Percentiles rank a stretch among this genome's conserved stretches.
Evolutionary conservation across 1,140 invertebrate species (phyloP).

Genomic region (Papilio glaucus): DNA sequence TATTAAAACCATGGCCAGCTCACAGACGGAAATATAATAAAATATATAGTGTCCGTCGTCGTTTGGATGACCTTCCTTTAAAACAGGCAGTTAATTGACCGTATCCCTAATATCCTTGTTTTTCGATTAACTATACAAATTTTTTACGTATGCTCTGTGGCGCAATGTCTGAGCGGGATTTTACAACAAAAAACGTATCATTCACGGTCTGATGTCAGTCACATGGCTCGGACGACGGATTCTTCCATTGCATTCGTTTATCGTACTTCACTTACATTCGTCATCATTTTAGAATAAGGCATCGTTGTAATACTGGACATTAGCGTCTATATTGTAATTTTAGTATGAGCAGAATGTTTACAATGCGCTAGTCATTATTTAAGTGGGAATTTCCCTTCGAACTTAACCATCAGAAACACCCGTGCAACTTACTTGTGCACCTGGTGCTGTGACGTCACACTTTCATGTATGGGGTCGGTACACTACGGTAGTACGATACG

Average conservation of each 20-base stretch:
- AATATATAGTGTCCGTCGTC: neutral
- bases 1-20: neutral
- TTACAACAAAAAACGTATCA: constrained; percentile 18
- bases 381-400: neutral
- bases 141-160: neutral
- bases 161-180: constrained; percentile 9
- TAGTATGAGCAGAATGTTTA: neutral
- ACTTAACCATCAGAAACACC: neutral
- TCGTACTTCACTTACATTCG: neutral
- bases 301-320: neutral
- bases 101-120: constrained; percentile 34
- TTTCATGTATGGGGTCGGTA: no score
- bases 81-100: constrained; percentile 24
- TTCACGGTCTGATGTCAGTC: constrained; percentile 34
- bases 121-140: constrained; percentile 1
- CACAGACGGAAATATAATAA: neutral
- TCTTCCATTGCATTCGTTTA: neutral
- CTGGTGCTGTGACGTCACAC: no score
- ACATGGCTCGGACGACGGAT: neutral
- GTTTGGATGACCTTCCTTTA: constrained; percentile 1
- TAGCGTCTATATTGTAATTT: neutral
- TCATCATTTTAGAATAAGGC: neutral
- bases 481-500: no score
- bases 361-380: neutral
- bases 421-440: no score